Evolutionary conservation across 1,140 invertebrate genomes (phyloP), one percentile per base, ranked within the genome.

Genomic region (Drosophila guanche): DNA sequence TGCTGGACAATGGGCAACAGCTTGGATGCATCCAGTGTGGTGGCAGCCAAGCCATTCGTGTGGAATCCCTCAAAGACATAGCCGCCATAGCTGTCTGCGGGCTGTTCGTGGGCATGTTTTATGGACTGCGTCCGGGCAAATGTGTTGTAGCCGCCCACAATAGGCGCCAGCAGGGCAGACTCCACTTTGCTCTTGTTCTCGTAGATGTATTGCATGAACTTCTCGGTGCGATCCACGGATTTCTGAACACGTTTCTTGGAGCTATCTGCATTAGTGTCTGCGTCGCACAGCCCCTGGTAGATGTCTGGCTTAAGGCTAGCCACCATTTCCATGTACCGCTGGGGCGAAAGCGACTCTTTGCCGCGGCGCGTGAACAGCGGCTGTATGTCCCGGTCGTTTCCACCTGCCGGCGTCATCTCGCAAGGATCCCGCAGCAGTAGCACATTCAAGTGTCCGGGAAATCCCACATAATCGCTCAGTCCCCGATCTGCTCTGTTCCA

Each of bases 31-130:
- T 94, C 93, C 20, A 95, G 91, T 70, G 92, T 50, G 0, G 84
- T 78, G 1, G 92, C 68, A 70, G 81, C 81, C 80, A 94, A 84
- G 33, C 95, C 94, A 91, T 96, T 95, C 56, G 93, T 94, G 83
- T 96, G 95, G 60, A 97, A 94, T 59, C 97, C 97, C 90, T 97
- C 96, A 40, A 98, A 93, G 0, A 96, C 92, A 92, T 94, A 96
- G 46, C 97, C 96, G 50, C 93, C 90, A 10, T 94, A 66, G 55
- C 94, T 91, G 4, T 41, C 59, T 37, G 78, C 68, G 16, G 93
- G 83, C 73, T 93, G 93, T 56, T 94, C 92, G 29, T 92, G 92
- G 33, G 95, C 92, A 79, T 93, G 92, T n/a, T 94, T 91, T 25
- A 96, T 93, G 54, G 93, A 92, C 79, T 94, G 90, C 14, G 94